phyloP scores from a whole-genome alignment of 1,140 invertebrate genomes.

The Calycopis cecrops region DNA sequence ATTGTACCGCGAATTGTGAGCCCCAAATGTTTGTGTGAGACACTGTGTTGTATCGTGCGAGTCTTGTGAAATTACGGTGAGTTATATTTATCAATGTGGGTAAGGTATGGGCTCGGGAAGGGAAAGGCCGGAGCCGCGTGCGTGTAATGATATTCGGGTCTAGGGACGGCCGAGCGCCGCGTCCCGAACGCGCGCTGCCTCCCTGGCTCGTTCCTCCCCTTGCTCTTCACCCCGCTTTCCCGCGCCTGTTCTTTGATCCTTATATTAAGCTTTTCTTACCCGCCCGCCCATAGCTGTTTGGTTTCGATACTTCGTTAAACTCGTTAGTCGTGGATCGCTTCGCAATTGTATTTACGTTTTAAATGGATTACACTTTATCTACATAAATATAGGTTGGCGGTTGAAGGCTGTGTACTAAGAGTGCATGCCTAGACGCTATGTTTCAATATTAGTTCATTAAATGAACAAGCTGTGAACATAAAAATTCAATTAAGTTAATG shows the following conservation, averaged over 20 bases:
- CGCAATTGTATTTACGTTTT: background rate
- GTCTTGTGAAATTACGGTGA: constrained; percentile 24
- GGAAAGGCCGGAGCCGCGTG: constrained; percentile 48
- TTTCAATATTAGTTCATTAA: background rate
- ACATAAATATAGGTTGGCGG: too few species aligned
- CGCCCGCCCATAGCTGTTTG: constrained; percentile 35
- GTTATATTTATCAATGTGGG: constrained; percentile 15
- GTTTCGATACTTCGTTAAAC: background rate
- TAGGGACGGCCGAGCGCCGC: constrained; percentile 32
- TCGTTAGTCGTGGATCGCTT: constrained; percentile 3
- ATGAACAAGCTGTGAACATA: background rate
- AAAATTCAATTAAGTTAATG: too few species aligned
- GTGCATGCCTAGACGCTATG: background rate
- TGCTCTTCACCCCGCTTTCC: constrained; percentile 16
- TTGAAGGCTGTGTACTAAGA: constrained; percentile 1
- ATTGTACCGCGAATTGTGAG: constrained; percentile 12
- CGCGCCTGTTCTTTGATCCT: constrained; percentile 3
- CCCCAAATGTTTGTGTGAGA: constrained; percentile 15
- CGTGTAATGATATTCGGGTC: constrained; percentile 58
- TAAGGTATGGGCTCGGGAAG: constrained; percentile 34
- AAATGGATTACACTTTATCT: too few species aligned
- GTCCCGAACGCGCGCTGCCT: constrained; percentile 28
- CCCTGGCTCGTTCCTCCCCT: constrained; percentile 29
- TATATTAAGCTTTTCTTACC: constrained; percentile 33
- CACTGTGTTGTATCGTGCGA: constrained; percentile 10